These are phyloP conservation scores for Amphilophus citrinellus DNA, from an alignment of 2,113 vertebrate genomes.

Conservation along the genomic window DNA sequence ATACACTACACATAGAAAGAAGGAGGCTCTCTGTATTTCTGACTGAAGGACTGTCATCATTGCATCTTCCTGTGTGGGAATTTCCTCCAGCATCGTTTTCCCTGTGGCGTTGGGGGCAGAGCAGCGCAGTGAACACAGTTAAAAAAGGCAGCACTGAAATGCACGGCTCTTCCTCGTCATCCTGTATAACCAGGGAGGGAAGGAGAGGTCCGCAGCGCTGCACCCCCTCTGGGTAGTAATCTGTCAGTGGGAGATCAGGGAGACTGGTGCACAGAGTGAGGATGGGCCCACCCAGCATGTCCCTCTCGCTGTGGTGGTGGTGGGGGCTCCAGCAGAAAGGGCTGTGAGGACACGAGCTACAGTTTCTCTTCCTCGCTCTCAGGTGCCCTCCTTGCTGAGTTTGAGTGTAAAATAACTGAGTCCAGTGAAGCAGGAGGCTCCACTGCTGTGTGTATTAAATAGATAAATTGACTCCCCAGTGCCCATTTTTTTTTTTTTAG, in stretches of 20 bases:
- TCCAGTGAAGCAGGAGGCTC: background rate
- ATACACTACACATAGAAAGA: fast-evolving
- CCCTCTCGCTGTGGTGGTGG: background rate
- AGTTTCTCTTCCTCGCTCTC: background rate
- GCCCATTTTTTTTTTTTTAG: background rate
- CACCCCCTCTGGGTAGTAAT: background rate
- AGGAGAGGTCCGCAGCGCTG: background rate
- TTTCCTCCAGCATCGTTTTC: background rate
- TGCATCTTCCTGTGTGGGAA: background rate
- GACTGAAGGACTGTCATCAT: background rate
- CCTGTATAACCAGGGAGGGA: background rate
- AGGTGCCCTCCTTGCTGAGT: background rate
- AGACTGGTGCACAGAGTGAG: background rate
- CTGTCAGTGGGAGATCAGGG: slow-evolving; percentile 12
- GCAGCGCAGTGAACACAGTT: background rate
- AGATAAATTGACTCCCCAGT: background rate
- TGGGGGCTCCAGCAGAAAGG: background rate
- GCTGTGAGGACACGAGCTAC: background rate
- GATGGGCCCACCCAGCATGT: background rate
- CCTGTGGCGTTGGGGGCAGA: background rate
- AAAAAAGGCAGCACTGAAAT: background rate
- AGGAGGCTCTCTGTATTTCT: background rate
- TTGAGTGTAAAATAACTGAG: background rate
- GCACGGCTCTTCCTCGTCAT: background rate
- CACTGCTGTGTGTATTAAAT: background rate